These are phyloP conservation scores for Takifugu rubripes DNA, from an alignment of 2,797 vertebrate genomes.

Conservation along the genomic window DNA sequence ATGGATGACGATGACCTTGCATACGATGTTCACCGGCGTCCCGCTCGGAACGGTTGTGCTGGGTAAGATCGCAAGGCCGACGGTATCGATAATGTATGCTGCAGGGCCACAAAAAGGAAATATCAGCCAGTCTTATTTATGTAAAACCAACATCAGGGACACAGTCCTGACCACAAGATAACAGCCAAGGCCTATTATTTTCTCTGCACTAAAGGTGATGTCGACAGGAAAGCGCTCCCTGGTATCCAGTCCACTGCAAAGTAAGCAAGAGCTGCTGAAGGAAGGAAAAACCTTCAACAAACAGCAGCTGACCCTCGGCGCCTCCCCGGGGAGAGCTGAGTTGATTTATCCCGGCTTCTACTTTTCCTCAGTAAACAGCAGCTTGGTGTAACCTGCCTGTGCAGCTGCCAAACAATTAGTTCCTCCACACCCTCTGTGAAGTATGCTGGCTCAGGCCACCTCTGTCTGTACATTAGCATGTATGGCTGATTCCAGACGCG, in stretches of 20 bases:
- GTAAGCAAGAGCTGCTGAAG: slow-evolving; percentile 35
- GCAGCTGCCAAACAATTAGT: slow-evolving; percentile 21
- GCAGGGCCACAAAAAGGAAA: slow-evolving; percentile 11
- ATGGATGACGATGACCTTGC: slow-evolving; percentile 61
- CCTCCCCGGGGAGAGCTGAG: slow-evolving; percentile 24
- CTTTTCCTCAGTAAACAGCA: slow-evolving; percentile 27
- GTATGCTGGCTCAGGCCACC: no score
- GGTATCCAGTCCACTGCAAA: slow-evolving; percentile 10
- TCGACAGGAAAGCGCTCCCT: slow-evolving; percentile 18
- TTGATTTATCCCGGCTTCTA: slow-evolving; percentile 37
- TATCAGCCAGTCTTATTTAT: slow-evolving; percentile 1
- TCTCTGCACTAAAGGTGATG: slow-evolving; percentile 32
- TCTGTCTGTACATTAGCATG: no score
- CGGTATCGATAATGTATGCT: slow-evolving; percentile 67
- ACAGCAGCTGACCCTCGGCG: slow-evolving; percentile 29
- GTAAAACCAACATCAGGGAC: slow-evolving; percentile 11
- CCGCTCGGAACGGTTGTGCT: slow-evolving; percentile 53
- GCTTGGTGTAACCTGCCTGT: slow-evolving; percentile 17
- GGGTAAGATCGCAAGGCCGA: slow-evolving; percentile 58
- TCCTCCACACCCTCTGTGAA: slow-evolving; percentile 21
- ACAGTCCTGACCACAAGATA: slow-evolving; percentile 4
- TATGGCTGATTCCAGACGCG: no score
- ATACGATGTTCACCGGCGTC: slow-evolving; percentile 53
- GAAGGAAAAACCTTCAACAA: slow-evolving; percentile 53
- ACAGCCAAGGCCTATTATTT: slow-evolving; percentile 19